phyloP scores from a whole-genome alignment of 2,888 invertebrate species.

The Pammene aurita region DNA sequence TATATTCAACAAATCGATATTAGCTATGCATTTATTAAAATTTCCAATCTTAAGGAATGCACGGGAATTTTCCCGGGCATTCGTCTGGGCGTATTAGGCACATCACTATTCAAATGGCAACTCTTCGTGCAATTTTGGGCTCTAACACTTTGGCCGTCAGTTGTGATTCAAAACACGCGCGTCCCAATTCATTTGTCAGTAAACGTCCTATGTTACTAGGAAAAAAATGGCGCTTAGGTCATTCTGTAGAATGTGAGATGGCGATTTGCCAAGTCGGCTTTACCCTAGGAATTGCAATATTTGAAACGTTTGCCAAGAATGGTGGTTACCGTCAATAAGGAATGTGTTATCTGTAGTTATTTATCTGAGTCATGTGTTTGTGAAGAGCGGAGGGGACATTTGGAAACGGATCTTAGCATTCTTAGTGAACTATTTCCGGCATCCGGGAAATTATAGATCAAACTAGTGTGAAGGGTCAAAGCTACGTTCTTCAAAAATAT shows the following conservation, averaged over 20 bases:
- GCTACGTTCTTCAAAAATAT: too few species aligned
- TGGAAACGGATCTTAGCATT: neutral
- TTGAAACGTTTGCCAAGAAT: conserved; percentile 32
- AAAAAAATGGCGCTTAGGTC: neutral
- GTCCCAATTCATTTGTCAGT: too few species aligned
- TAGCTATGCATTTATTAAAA: too few species aligned
- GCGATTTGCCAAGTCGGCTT: conserved; percentile 30
- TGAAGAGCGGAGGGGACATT: neutral
- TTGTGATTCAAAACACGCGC: neutral
- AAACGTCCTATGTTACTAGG: neutral
- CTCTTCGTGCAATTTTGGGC: neutral
- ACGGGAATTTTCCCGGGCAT: neutral
- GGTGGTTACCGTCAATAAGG: conserved; percentile 33
- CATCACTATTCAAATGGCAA: neutral
- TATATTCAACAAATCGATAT: too few species aligned
- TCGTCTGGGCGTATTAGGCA: neutral
- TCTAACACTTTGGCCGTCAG: neutral
- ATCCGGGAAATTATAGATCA: neutral
- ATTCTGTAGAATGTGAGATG: conserved; percentile 1
- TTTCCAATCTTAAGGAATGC: neutral
- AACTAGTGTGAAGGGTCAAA: neutral
- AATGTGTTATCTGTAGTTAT: conserved; percentile 22
- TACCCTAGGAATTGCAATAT: conserved; percentile 28
- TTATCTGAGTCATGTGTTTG: neutral
- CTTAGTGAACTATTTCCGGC: neutral